Evolutionary conservation across 92 coral and sea anemone species (phyloP).

Genomic region (Porites rus): DNA sequence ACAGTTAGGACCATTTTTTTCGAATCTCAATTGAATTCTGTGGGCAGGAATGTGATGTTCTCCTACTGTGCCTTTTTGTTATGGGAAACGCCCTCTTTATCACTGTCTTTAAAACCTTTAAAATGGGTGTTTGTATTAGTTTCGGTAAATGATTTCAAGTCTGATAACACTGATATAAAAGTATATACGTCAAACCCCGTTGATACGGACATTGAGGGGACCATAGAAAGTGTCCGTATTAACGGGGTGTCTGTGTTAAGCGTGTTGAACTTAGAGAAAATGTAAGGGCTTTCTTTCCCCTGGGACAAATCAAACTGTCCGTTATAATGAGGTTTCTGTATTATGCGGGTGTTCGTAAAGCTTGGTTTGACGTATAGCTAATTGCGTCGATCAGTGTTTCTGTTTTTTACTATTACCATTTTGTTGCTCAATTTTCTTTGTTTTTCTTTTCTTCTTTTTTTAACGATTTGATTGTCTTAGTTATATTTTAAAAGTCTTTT

Average conservation of each 20-base stretch:
- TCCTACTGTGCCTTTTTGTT: background rate
- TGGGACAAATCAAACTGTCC: background rate
- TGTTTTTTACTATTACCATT: background rate
- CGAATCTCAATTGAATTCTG: background rate
- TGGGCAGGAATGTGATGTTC: background rate
- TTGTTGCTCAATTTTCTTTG: background rate
- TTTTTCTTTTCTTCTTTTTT: background rate
- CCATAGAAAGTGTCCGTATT: too few relatives aligned
- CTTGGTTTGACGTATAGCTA: background rate
- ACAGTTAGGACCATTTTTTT: background rate
- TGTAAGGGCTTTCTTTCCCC: too few relatives aligned
- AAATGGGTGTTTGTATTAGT: background rate
- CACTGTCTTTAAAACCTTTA: background rate
- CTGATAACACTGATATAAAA: too few relatives aligned
- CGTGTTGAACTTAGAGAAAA: too few relatives aligned
- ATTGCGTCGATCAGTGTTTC: background rate
- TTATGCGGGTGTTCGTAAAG: too few relatives aligned
- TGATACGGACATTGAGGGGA: too few relatives aligned
- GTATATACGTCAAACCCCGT: too few relatives aligned
- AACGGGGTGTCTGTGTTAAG: too few relatives aligned
- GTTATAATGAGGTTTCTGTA: too few relatives aligned
- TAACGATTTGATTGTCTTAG: background rate
- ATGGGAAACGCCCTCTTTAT: background rate
- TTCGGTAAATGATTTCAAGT: background rate
- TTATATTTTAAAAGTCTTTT: background rate